phyloP scores from a whole-genome alignment of 2,797 vertebrate genomes.

The Ptychobarbus kaznakovi region DNA sequence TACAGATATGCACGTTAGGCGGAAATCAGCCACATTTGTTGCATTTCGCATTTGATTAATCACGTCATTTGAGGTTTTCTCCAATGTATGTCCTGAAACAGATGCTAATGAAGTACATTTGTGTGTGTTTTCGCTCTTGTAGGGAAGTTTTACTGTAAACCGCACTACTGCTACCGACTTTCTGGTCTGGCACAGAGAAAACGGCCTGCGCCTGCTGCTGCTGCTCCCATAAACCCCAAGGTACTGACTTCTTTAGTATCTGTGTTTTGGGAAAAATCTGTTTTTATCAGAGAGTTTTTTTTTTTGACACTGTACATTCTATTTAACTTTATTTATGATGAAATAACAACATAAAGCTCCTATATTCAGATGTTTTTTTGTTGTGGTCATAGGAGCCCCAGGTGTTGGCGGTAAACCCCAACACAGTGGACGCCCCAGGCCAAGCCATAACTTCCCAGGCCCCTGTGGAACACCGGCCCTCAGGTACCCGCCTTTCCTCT shows the following conservation, averaged over 20 bases:
- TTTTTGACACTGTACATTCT: background rate
- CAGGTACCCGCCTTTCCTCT: slow-evolving; percentile 94
- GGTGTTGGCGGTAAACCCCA: slow-evolving; percentile 72
- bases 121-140: slow-evolving; percentile 57
- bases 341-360: background rate
- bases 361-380: background rate
- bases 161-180: slow-evolving; percentile 95
- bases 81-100: background rate
- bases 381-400: slow-evolving; percentile 80
- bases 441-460: slow-evolving; percentile 69
- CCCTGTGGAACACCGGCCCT: slow-evolving; percentile 83
- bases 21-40: background rate
- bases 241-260: slow-evolving; percentile 71
- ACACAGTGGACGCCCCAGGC: slow-evolving; percentile 79
- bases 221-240: slow-evolving; percentile 81
- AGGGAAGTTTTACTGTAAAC: slow-evolving; percentile 99
- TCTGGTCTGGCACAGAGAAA: slow-evolving; percentile 95
- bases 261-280: background rate
- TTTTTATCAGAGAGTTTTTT: background rate
- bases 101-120: slow-evolving; percentile 9
- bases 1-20: background rate
- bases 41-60: background rate
- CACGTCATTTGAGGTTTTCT: background rate
- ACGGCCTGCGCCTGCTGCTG: slow-evolving; percentile 84
- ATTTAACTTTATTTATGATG: background rate